These are phyloP conservation scores for Diachrysia chrysitis DNA, from an alignment of 2,888 invertebrate genomes.

Conservation along the genomic window DNA sequence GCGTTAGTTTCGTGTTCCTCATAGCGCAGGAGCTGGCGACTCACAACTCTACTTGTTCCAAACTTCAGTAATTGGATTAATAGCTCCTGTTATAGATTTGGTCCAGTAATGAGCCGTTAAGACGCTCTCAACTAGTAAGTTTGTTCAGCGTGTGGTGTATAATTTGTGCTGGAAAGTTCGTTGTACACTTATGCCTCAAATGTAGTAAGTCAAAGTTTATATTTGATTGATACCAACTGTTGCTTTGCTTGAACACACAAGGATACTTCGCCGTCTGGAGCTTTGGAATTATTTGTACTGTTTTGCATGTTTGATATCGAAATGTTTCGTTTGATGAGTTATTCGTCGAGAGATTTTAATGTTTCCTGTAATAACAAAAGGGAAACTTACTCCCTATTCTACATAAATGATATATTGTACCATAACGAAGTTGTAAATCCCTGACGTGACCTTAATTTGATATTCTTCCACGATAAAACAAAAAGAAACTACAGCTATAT, in stretches of 20 bases:
- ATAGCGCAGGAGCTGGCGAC: constrained; percentile 11
- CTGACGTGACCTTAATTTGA: neutral
- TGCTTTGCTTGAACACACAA: neutral
- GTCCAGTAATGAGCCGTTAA: constrained; percentile 28
- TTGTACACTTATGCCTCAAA: neutral
- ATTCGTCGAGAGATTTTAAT: neutral
- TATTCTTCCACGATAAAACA: neutral
- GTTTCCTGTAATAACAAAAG: constrained; percentile 4
- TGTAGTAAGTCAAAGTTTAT: constrained; percentile 7
- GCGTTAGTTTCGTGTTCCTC: neutral
- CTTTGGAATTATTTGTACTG: neutral
- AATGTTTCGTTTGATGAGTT: neutral
- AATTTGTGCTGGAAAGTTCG: neutral
- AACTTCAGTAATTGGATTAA: constrained; percentile 52
- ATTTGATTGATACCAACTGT: constrained; percentile 4
- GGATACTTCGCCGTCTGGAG: neutral
- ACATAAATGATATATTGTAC: neutral
- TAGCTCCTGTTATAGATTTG: constrained; percentile 30
- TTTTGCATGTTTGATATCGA: neutral
- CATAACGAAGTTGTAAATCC: neutral
- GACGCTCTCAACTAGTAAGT: constrained; percentile 13
- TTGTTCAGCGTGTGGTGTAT: neutral
- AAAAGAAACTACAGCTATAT: neutral
- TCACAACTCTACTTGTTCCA: constrained; percentile 32
- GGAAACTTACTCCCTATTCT: neutral